These are phyloP conservation scores for Parapsyche elsis DNA, from an alignment of 1,140 invertebrate genomes.

Conservation along the genomic window DNA sequence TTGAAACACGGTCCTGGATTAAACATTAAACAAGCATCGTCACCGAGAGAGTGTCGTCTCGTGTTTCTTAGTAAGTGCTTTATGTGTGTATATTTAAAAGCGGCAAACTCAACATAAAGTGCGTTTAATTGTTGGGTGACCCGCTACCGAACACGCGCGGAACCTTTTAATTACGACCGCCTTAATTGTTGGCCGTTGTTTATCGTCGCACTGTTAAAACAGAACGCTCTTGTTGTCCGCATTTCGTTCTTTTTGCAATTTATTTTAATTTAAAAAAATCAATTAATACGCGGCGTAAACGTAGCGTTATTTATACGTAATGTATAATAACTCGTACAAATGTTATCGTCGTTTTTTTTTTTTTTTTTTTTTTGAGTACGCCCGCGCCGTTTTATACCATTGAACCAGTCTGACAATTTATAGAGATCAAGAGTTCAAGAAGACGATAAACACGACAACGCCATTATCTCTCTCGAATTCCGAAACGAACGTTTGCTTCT, in stretches of 20 bases:
- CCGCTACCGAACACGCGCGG: conserved; percentile 32
- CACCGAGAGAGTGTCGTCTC: not conserved
- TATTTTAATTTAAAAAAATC: not conserved
- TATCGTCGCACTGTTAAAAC: not conserved
- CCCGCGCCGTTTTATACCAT: conserved; percentile 17
- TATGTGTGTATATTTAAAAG: too few relatives aligned
- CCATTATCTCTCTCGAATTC: conserved; percentile 6
- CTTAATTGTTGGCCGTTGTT: conserved; percentile 22
- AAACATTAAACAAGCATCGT: not conserved
- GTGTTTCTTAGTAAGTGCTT: not conserved
- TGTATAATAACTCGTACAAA: not conserved
- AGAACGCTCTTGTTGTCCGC: not conserved
- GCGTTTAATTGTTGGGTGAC: conserved; percentile 31
- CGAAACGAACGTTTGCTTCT: not conserved
- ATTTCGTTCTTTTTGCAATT: too few relatives aligned
- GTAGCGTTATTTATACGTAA: not conserved
- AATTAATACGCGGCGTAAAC: not conserved
- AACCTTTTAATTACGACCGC: conserved; percentile 33
- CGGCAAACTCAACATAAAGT: conserved; percentile 6
- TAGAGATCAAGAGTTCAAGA: conserved; percentile 33
- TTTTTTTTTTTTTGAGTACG: not conserved
- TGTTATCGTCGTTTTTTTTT: conserved; percentile 4
- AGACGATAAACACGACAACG: conserved; percentile 29
- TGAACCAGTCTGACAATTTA: conserved; percentile 33
- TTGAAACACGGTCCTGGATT: not conserved